Evolutionary conservation across 2,888 invertebrate species (phyloP), one percentile per base, ranked within the genome.

Genomic region (Microplitis manilae): DNA sequence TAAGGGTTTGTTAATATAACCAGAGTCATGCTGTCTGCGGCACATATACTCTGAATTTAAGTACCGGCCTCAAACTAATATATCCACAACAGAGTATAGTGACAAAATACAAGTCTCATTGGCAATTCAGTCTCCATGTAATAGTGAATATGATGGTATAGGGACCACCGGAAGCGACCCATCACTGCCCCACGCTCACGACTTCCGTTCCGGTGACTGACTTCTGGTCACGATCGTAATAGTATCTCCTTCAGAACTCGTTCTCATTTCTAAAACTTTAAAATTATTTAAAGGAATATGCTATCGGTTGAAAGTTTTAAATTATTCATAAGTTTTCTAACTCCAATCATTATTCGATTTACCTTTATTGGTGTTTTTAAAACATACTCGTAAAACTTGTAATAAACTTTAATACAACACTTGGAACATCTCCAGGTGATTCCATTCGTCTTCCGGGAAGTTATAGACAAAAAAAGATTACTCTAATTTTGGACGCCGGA

Each of bases 91-190:
- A 13, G 50, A 50, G 50, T 13, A 5, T 50, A 50, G 50, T 50
- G 50, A 50, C 50, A 50, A 50, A 50, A 50, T 50, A 50, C 50
- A 50, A 50, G 50, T 50, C 50, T 50, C 50, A 50, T 50, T 50
- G 50, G 50, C 13, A 50, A 50, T 50, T 50, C 50, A 50, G 50
- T 50, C 8, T 50, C 50, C 50, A 50, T 50, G 50, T 50, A 50
- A 65, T 65, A 65, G 65, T 65, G 30, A 30, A 65, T 65, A 65
- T 65, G 65, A 65, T 65, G 65, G 65, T 30, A 30, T 20, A 82
- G 86, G 85, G 85, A 87, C 85, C 84, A 86, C 86, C 87, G 87
- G 87, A 87, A 87, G 86, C 81, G 85, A 85, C 87, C 87, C 87
- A 87, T 87, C 87, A 87, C 87, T 86, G 86, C 85, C 87, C 86